Evolutionary conservation across 2,888 invertebrate species (phyloP), one percentile per base, ranked within the genome.

Genomic region (Saturnia pavonia): DNA sequence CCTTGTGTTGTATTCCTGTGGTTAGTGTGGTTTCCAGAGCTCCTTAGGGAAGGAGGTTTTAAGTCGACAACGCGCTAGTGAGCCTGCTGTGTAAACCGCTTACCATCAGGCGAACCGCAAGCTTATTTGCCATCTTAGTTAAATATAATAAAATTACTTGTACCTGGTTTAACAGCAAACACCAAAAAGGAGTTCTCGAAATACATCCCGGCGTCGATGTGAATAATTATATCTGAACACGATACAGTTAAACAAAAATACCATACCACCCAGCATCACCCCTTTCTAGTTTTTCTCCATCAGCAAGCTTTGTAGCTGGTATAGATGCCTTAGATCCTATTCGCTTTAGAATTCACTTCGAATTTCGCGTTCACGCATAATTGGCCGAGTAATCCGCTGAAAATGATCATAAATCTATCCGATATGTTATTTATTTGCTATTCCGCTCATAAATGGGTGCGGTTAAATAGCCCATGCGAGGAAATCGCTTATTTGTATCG

Each of bases 341-440:
- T 51, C 70, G 43, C 42, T 14, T 43, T 60, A 45, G 72, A 68
- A 69, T 74, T 74, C 76, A 14, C 74, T 77, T 74, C 76, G 75
- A 77, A 74, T 74, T 74, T 72, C 76, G 70, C 74, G 76, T 74
- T 77, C 74, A 74, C 76, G 76, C 75, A 77, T 77, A 77, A 77
- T 77, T 74, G 74, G 73, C 60, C 69, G 68, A 70, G 72, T 74
- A 77, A 76, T 77, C 70, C 72, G 70, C 70, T 70, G 74, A 75
- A 69, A 77, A 71, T 71, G 72, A 69, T 70, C 70, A 74, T 77
- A 77, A 77, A 77, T 76, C 76, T 77, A 76, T 72, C 76, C 68
- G 66, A 69, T 73, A 67, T 67, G 77, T 76, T 77, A 76, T 76
- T 77, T 77, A 76, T 75, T 70, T 48, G 72, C 71, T 73, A 72